Evolutionary conservation across 2,888 invertebrate genomes (phyloP), one percentile per base, ranked within the genome.

Genomic region (Tribolium freemani): DNA sequence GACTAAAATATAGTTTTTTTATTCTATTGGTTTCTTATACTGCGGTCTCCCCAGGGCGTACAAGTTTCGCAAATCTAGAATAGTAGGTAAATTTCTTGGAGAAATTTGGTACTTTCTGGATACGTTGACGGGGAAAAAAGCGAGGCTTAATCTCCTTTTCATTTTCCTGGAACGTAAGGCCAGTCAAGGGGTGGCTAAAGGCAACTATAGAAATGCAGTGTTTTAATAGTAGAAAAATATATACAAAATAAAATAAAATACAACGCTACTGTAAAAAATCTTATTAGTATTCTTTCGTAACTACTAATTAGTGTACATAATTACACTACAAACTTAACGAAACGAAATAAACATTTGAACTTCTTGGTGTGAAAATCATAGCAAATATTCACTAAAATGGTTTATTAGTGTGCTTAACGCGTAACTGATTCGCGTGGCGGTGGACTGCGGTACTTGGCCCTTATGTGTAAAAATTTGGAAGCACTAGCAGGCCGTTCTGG

Each of bases 381-480:
- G 46, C 31, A 64, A 64, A 64, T 20, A 48, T 31, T 45, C 64
- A 64, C 64, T 64, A 64, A 53, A 68, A 71, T 16, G 44, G 50
- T 58, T 60, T 67, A 60, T 64, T 64, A 50, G 71, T 75, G 53
- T 44, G 48, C 66, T 63, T 76, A 82, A 78, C 86, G 86, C 57
- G 83, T 87, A 76, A 88, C 83, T 63, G 91, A 89, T 57, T 92
- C 91, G 44, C 90, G 86, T 79, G 91, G 90, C 74, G 92, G 90
- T 68, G 91, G 90, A 86, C 92, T 92, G 81, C 92, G 88, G 85
- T 92, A 93, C 86, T 93, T 93, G 85, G 92, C 91, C 83, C 92
- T 90, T 83, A 92, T 92, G 87, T 92, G 92, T 79, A 92, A 87
- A 86, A 91, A 93, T 77, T 86, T 86, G 71, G 85, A 82, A 75